A percentile compares a stretch with the other conserved stretches of the same genome.
Evolutionary conservation across 2,797 vertebrate genomes (phyloP).

Genomic region (Remorina albescens): DNA sequence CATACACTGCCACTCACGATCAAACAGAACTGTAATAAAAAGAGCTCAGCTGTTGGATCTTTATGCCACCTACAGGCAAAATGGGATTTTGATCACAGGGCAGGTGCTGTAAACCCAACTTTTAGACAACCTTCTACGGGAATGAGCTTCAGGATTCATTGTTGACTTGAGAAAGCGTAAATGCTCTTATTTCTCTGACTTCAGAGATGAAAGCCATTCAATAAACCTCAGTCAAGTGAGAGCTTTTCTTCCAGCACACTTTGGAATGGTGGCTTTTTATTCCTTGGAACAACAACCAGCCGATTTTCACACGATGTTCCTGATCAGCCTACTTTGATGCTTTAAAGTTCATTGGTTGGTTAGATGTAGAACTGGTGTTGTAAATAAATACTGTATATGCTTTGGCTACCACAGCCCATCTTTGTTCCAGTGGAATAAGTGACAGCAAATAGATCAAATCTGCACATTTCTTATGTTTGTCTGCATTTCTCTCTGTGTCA

Average conservation of each 20-base stretch:
- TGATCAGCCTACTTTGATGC: background rate
- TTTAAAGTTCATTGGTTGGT: background rate
- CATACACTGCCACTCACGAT: background rate
- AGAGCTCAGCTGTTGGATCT: slow-evolving; percentile 17
- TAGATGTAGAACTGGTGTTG: background rate
- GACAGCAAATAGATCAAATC: background rate
- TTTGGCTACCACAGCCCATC: background rate
- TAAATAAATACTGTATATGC: background rate
- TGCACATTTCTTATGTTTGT: background rate
- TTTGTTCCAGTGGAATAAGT: background rate
- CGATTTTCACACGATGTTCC: background rate
- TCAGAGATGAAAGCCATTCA: background rate
- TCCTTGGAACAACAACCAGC: background rate
- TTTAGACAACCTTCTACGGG: background rate
- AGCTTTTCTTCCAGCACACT: background rate
- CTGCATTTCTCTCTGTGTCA: background rate
- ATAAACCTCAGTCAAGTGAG: background rate
- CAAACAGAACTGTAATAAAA: background rate
- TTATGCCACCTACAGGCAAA: slow-evolving; percentile 70
- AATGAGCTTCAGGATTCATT: background rate
- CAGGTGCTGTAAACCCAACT: background rate
- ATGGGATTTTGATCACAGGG: background rate
- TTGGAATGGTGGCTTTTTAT: background rate
- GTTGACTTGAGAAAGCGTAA: background rate
- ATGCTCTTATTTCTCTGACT: background rate